Conservation (phyloP, 2,797 vertebrate genomes). For the Melanotaenia maccullochi region DNA sequence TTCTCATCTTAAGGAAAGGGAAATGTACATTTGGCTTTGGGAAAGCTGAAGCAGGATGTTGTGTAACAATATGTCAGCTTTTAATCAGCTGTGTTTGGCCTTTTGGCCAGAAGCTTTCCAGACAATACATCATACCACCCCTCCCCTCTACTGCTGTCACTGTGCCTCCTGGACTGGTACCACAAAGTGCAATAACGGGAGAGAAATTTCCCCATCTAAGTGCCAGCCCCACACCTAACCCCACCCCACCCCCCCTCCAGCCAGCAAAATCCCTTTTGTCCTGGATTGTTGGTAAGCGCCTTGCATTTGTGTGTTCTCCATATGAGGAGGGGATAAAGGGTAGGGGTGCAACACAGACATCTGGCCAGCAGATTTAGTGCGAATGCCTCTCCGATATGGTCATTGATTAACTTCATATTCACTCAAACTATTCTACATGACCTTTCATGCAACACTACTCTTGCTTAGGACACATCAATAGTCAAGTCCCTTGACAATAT, state of each 20-base stretch:
- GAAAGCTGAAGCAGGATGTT: slow-evolving; percentile 16
- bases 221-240: slow-evolving; percentile 17
- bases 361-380: slow-evolving; percentile 64
- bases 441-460: slow-evolving; percentile 32
- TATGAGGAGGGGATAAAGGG: slow-evolving; percentile 51
- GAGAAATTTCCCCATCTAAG: slow-evolving; percentile 58
- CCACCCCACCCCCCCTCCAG: slow-evolving; percentile 7
- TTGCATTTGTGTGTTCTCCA: slow-evolving; percentile 53
- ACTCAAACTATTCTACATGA: slow-evolving; percentile 47
- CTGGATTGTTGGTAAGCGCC: slow-evolving; percentile 70
- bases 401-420: slow-evolving; percentile 61
- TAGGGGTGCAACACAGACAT: slow-evolving; percentile 59
- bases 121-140: slow-evolving; percentile 47
- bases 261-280: slow-evolving; percentile 62
- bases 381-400: slow-evolving; percentile 67
- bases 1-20: slow-evolving; percentile 52
- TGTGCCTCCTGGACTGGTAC: slow-evolving; percentile 52
- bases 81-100: slow-evolving; percentile 54
- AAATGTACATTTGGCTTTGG: slow-evolving; percentile 31
- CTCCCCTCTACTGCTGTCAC: slow-evolving; percentile 49
- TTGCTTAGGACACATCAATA: slow-evolving; percentile 27
- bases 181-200: slow-evolving; percentile 66
- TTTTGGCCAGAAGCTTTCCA: slow-evolving; percentile 43
- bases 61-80: slow-evolving; percentile 50
- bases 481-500: slow-evolving; percentile 23